Evolutionary conservation across 2,797 vertebrate species (phyloP).

Genomic region (Salarias fasciatus): DNA sequence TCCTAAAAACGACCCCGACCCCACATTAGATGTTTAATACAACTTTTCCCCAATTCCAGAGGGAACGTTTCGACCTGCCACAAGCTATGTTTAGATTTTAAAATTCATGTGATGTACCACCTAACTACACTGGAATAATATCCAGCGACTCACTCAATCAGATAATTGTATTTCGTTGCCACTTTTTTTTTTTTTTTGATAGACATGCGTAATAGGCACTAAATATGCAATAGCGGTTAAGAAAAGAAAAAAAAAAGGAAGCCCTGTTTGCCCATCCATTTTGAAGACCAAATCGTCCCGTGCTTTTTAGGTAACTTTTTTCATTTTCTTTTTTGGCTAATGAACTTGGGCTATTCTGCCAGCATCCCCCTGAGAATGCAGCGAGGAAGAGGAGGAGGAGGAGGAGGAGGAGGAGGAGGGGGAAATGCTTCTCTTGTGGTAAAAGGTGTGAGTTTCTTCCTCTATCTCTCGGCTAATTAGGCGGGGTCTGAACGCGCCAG

Average conservation of each 20-base stretch:
- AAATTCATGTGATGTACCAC: slow-evolving; percentile 66
- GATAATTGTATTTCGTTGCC: slow-evolving; percentile 75
- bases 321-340: slow-evolving; percentile 79
- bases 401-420: slow-evolving; percentile 10
- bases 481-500: slow-evolving; percentile 83
- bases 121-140: slow-evolving; percentile 68
- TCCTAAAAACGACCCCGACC: slow-evolving; percentile 32
- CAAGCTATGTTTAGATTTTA: slow-evolving; percentile 70
- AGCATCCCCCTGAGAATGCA: slow-evolving; percentile 79
- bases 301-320: slow-evolving; percentile 83
- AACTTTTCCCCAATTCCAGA: slow-evolving; percentile 48
- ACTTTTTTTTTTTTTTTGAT: slow-evolving; percentile 79
- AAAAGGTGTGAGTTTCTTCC: slow-evolving; percentile 86
- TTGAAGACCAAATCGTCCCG: slow-evolving; percentile 75
- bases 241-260: slow-evolving; percentile 37
- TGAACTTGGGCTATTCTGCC: slow-evolving; percentile 85
- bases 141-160: slow-evolving; percentile 70
- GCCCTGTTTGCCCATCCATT: slow-evolving; percentile 57
- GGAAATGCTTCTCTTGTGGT: slow-evolving; percentile 79
- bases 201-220: slow-evolving; percentile 83
- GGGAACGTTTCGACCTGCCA: slow-evolving; percentile 63
- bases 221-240: slow-evolving; percentile 69
- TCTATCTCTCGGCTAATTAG: slow-evolving; percentile 87
- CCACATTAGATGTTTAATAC: slow-evolving; percentile 63
- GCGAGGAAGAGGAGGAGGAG: slow-evolving; percentile 15